These are phyloP conservation scores for Uropsilus gracilis DNA, from an alignment of 2,113 vertebrate species.

Conservation along the genomic window DNA sequence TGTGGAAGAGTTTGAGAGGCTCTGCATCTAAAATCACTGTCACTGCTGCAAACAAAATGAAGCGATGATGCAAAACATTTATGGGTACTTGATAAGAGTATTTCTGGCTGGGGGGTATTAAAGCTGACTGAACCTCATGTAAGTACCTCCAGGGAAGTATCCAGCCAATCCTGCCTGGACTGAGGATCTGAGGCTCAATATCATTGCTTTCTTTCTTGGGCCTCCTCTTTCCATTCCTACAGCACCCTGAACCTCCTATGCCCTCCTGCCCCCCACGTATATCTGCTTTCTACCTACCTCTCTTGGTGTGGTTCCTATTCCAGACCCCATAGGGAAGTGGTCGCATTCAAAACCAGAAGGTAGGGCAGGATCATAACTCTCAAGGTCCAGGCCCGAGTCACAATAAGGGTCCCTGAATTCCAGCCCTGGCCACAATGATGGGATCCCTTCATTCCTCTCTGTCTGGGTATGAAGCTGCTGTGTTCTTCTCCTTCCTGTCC, in stretches of 20 bases:
- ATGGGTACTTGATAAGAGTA: not conserved
- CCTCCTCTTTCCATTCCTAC: not conserved
- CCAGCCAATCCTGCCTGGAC: not conserved
- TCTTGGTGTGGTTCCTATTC: not conserved
- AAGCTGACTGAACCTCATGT: not conserved
- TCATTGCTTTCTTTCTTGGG: not conserved
- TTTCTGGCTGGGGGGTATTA: not conserved
- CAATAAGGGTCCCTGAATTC: not conserved
- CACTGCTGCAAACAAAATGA: not conserved
- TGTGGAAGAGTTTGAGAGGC: not conserved
- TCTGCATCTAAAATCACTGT: not conserved
- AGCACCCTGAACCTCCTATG: not conserved
- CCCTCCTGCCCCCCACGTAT: too few species aligned
- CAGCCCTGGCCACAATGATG: not conserved
- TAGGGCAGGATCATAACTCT: not conserved
- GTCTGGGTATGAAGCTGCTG: not conserved
- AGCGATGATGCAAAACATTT: not conserved
- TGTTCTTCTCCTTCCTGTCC: not conserved
- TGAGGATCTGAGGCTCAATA: not conserved
- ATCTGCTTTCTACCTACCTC: not conserved
- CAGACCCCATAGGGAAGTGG: not conserved
- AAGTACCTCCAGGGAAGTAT: fast-evolving
- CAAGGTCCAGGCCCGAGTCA: not conserved
- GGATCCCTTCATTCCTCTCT: not conserved
- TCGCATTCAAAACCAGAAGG: not conserved